A percentile compares a stretch with the other conserved stretches of the same genome.
These are phyloP conservation scores for Euphydryas editha DNA, from an alignment of 2,888 invertebrate species.

Conservation along the genomic window DNA sequence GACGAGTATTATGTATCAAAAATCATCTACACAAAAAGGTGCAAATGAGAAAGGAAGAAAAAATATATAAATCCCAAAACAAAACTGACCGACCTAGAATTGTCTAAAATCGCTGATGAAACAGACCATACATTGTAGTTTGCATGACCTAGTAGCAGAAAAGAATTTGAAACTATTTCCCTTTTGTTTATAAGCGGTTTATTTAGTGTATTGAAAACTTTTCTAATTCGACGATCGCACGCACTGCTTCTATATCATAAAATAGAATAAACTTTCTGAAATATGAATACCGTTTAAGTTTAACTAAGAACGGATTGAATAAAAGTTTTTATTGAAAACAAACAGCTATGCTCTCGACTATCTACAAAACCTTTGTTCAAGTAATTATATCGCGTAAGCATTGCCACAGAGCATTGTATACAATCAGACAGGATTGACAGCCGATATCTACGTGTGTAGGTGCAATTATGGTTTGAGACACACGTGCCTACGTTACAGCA, in stretches of 20 bases:
- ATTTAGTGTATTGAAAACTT: conserved; percentile 44
- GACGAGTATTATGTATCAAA: too few species aligned
- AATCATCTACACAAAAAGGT: too few species aligned
- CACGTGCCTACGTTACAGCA: too few species aligned
- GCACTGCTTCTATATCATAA: conserved; percentile 28
- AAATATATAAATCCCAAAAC: too few species aligned
- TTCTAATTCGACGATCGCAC: conserved; percentile 39
- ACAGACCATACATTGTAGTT: conserved; percentile 24
- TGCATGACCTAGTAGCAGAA: conserved; percentile 39
- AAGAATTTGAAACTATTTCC: conserved; percentile 45
- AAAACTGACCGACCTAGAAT: background rate
- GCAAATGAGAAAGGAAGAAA: background rate
- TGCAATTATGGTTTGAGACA: too few species aligned
- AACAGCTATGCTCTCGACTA: too few species aligned
- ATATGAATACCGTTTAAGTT: conserved; percentile 11
- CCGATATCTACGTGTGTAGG: too few species aligned
- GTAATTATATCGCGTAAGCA: too few species aligned
- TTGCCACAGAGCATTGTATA: too few species aligned
- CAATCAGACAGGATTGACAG: too few species aligned
- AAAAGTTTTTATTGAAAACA: background rate
- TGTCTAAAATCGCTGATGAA: conserved; percentile 18
- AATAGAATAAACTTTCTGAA: conserved; percentile 28
- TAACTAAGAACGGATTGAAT: background rate
- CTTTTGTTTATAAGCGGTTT: conserved; percentile 45
- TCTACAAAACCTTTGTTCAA: too few species aligned